Evolutionary conservation across 2,888 invertebrate species (phyloP), one percentile per base, ranked within the genome.

Genomic region (Microdon myrmicae): DNA sequence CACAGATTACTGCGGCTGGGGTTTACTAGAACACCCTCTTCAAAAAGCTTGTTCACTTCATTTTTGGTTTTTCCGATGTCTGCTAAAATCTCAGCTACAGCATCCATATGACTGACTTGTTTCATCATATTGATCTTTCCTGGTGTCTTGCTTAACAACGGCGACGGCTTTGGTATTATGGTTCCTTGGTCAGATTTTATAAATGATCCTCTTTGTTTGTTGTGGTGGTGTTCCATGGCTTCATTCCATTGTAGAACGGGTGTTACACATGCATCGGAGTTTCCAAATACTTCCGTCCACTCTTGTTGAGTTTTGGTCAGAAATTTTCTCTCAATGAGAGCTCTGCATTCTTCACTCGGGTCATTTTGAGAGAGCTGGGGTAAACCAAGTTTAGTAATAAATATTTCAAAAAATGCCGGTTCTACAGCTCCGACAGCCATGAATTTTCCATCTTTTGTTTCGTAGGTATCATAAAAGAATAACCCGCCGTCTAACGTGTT

Each of bases 351-450:
- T 2, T 74, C 71, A n/a, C 77, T 78, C 0, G 26, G 6, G 0
- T 66, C 67, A 69, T 81, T 83, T 72, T 94, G 94, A 1, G 83
- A 77, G 12, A 85, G 80, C 2, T 71, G 41, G 0, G 75, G 72
- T 19, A 92, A 72, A n/a, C 83, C 81, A 34, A 94, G 81, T 8
- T 86, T 90, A 71, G 87, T 78, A 9, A 96, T 76, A 7, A 99
- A 82, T 34, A 84, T 76, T 1, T 80, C 74, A 79, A 94, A 97
- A 81, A 99, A 99, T 76, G 95, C 87, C 1, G 92, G 91, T 77
- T 99, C 99, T 34, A 99, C 61, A 1, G 96, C 90, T 16, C 94
- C 99, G n/a, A 98, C 94, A 4, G 96, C 89, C 89, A 99, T 90
- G 78, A 85, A 96, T 77, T 92, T 90, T 0, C 86, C 88, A 82